Base-by-base conservation (phyloP, 2,113 vertebrate species). In the Sula dactylatra region DNA sequence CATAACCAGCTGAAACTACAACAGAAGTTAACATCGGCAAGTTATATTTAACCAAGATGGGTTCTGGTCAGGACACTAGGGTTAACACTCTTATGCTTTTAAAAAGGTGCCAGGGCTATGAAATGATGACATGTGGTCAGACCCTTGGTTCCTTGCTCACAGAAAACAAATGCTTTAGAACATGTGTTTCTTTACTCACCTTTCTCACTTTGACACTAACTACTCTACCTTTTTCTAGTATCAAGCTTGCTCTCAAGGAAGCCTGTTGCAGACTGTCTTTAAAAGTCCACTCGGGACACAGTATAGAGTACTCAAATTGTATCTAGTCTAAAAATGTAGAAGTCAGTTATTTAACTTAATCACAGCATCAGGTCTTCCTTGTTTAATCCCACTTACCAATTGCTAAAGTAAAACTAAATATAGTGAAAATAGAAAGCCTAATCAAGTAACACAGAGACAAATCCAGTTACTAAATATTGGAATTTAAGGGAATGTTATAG, bases 1-100 rank as follows among this genome's bases (percentile, higher is more conserved):
- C 69, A 86, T 26, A 94, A 84, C 77, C 44, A 91, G 73, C 45
- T 95, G 83, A 96, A 94, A 69, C 36, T 61, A 92, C 70, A 87
- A 27, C 3, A 9, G 34, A 67, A 82, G 52, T 73, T 86, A 74
- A 84, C 65, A 85, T 71, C 82, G 81, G 49, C 58, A 85, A 93
- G 73, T 85, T 72, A 49, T 34, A 73, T 79, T 86, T 94, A 82
- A 85, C 56, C 22, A 93, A 73, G 44, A 56, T 54, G 54, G 42
- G 49, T 79, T 93, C 93, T 86, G 66, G 47, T 69, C 87, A 90
- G 92, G 88, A 93, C 44, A 77, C 42, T 11, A 64, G 56, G 36
- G 83, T 76, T 82, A 92, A 89, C 61, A 69, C 59, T 45, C 38
- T 42, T 5, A 42, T 6, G 16, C 52, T 92, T 87, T 89, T 71